These are phyloP conservation scores for Tamias sibiricus DNA, from an alignment of 2,113 vertebrate genomes.

Conservation along the genomic window DNA sequence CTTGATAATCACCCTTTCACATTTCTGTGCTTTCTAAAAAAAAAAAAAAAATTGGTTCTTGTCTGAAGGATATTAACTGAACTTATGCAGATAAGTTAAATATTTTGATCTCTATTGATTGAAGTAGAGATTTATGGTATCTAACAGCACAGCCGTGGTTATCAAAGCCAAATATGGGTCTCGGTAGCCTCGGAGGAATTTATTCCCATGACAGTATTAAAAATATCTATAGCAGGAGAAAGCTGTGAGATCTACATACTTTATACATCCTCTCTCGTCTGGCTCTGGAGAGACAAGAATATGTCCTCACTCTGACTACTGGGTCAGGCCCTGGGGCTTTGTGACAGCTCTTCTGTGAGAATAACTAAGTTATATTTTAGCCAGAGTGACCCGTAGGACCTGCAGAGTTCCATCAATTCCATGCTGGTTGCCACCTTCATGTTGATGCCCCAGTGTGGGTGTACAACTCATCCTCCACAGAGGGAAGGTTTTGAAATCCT, in stretches of 20 bases:
- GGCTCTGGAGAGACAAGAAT: background rate
- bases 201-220: background rate
- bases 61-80: background rate
- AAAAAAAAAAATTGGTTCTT: background rate
- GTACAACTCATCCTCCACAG: background rate
- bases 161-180: background rate
- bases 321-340: background rate
- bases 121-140: background rate
- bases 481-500: slow-evolving; percentile 26
- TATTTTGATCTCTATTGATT: background rate
- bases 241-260: background rate
- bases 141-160: background rate
- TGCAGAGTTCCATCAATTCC: background rate
- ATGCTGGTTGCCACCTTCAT: background rate
- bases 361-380: background rate
- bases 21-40: background rate
- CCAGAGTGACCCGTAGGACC: background rate
- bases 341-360: background rate
- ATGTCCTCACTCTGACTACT: background rate
- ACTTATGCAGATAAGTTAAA: background rate
- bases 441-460: background rate
- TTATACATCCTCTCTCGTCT: background rate
- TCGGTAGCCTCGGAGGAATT: background rate
- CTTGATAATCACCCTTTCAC: background rate
- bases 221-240: background rate